A percentile compares a stretch with the other conserved stretches of the same genome.
Evolutionary conservation across 1,140 invertebrate genomes (phyloP).

Genomic region (Scaptomyza montana): DNA sequence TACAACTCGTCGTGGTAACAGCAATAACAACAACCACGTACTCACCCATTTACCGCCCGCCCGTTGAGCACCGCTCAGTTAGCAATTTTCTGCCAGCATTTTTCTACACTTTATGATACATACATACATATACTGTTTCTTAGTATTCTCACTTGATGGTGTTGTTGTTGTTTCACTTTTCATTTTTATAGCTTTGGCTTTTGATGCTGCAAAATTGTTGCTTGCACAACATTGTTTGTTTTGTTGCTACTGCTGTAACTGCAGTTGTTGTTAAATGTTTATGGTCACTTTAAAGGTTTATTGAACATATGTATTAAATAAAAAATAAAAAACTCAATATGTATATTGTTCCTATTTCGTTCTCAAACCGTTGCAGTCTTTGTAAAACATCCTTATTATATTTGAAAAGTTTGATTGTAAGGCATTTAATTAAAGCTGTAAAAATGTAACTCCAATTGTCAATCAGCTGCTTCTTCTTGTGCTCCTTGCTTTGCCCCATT

Average conservation of each 20-base stretch:
- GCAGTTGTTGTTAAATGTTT: slow-evolving; percentile 21
- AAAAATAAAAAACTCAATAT: no score
- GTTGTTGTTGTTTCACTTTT: slow-evolving; percentile 19
- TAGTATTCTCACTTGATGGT: slow-evolving; percentile 26
- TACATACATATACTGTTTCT: slow-evolving; percentile 23
- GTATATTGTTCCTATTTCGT: no score
- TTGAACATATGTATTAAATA: background rate
- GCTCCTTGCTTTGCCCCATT: slow-evolving; percentile 31
- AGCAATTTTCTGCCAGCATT: slow-evolving; percentile 57
- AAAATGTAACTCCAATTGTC: background rate
- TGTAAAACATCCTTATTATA: no score
- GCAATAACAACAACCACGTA: slow-evolving; percentile 22
- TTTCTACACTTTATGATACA: slow-evolving; percentile 63
- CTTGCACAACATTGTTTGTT: background rate
- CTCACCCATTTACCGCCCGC: slow-evolving; percentile 4
- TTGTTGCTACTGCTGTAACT: background rate
- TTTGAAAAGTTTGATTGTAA: no score
- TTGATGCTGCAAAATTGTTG: slow-evolving; percentile 38
- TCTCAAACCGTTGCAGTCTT: no score
- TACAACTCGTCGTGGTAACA: slow-evolving; percentile 60
- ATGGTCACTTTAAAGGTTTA: slow-evolving; percentile 30
- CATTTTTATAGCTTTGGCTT: slow-evolving; percentile 29
- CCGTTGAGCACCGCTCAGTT: slow-evolving; percentile 51
- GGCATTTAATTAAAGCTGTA: no score
- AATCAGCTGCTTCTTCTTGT: slow-evolving; percentile 34